Evolutionary conservation across 2,797 vertebrate genomes (phyloP), one percentile per base, ranked within the genome.

Genomic region (Neostethus bicornis): DNA sequence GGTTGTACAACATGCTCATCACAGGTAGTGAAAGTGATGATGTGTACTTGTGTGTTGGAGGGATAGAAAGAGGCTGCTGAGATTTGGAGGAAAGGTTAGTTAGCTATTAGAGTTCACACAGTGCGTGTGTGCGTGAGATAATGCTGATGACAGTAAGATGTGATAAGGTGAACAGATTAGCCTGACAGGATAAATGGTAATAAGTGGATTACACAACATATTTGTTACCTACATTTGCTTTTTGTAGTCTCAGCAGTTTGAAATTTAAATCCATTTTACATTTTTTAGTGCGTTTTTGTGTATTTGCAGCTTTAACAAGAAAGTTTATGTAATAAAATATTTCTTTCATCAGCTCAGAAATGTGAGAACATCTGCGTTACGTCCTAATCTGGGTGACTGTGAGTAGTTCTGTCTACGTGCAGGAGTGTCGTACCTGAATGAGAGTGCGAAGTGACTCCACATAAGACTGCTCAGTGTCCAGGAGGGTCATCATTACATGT

Each of bases 401-500:
- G 19, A 51, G 23, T 8, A 11, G 9, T 0, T 41, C 24, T 24
- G 21, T 25, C 11, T 31, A 23, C 28, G 42, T 32, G 9, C 19
- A 45, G 32, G 24, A 29, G 35, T 17, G 32, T n/a, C 1, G 80
- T 90, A 97, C 96, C 95, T 96, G 95, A 87, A 96, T 95, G 55
- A 98, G 91, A 7, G 93, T 96, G 59, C 95, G 95, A 26, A 99
- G 91, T 0, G 97, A 97, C 80, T 98, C 97, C 87, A 99, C 97
- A 1, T 99, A 99, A 0, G 97, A 99, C 82, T 97, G 95, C 74
- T 99, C 97, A 0, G 96, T 98, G 84, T 99, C 97, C 88, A 96
- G 84, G 39, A 99, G 92, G 20, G 96, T 99, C 96, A 97, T 96
- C 87, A 96, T 96, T 75, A 99, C 97, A 86, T 99, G 96, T 86